Base-by-base conservation (phyloP, 1,140 invertebrate species). In the Stegodyphus dumicola region DNA sequence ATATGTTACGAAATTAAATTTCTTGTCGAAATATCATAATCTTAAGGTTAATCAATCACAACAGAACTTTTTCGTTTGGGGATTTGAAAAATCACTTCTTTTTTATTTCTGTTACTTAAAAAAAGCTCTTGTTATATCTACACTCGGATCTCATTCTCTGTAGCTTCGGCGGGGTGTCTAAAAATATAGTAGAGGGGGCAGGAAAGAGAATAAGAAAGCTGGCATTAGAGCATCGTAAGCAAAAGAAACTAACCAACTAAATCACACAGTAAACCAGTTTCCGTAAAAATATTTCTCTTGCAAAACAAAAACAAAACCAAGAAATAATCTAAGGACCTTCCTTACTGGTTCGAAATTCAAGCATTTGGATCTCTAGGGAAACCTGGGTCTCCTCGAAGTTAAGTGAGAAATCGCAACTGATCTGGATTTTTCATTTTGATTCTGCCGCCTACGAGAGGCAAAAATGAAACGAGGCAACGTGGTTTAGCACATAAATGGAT, bases 361-460 rank as follows among this genome's bases (percentile, higher is more conserved):
- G 56, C 15, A 15, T 9, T 15, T 60, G 9, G 56, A 60, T 60
- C 56, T 5, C 56, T 15, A 11, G 56, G 4, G 56, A 60, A 15
- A 11, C 56, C 15, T 11, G 15, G 56, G 56, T 9, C 56, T 60
- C 56, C 56, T 11, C 56, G 56, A 60, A 60, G 56, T 60, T 60
- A 60, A 60, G 56, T 60, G 15, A 9, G 15, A 60, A 60, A 60
- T 60, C 56, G 56, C 56, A 60, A 60, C 56, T 60, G 56, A 60
- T 60, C 56, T 60, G 56, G 56, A 60, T 60, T 60, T 60, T 60
- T 60, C 56, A 60, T 60, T 60, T 60, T 60, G 56, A 60, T 60
- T 60, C 56, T 60, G 56, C 56, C 15, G 56, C 9, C 9, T 9
- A 9, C 56, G 56, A 9, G 56, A 1, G 15, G 56, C 56, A 9